phyloP scores from a whole-genome alignment of 2,113 vertebrate genomes.

The Amphilophus citrinellus region DNA sequence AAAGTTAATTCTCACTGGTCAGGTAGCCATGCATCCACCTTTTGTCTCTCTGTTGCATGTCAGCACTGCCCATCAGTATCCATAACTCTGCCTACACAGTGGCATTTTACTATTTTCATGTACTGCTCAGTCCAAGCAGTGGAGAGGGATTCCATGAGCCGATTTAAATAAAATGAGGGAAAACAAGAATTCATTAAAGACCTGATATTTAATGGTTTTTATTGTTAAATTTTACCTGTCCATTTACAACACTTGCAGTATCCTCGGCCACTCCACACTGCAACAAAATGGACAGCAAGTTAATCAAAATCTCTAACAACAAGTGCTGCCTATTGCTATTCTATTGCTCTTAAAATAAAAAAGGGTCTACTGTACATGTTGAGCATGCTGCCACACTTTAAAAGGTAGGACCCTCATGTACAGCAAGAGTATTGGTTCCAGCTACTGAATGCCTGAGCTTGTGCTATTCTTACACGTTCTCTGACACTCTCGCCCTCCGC shows the following conservation, averaged over 20 bases:
- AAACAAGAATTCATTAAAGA: not conserved
- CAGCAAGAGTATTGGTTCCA: conserved; percentile 45
- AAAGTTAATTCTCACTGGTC: not conserved
- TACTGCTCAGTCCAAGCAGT: not conserved
- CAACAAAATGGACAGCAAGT: not conserved
- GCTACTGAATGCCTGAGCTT: conserved; percentile 40
- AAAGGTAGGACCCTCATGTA: conserved; percentile 40
- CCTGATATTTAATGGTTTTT: not conserved
- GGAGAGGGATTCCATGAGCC: not conserved
- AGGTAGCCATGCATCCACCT: not conserved
- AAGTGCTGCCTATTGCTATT: not conserved
- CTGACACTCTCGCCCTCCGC: conserved; percentile 44
- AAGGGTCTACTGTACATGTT: conserved; percentile 1
- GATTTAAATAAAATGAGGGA: conserved; percentile 6
- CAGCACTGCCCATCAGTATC: not conserved
- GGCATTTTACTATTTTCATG: not conserved
- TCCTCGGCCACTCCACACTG: conserved; percentile 33
- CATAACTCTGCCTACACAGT: not conserved
- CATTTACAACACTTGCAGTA: conserved; percentile 29
- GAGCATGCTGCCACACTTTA: conserved; percentile 24
- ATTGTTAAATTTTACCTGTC: conserved; percentile 23
- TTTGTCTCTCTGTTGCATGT: not conserved
- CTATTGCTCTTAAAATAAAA: not conserved
- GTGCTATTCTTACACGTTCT: conserved; percentile 63
- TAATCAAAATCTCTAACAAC: not conserved